Percentiles rank a stretch among this genome's conserved stretches.
phyloP scores from a whole-genome alignment of 1,140 invertebrate genomes.

The Platyscapa corneri region DNA sequence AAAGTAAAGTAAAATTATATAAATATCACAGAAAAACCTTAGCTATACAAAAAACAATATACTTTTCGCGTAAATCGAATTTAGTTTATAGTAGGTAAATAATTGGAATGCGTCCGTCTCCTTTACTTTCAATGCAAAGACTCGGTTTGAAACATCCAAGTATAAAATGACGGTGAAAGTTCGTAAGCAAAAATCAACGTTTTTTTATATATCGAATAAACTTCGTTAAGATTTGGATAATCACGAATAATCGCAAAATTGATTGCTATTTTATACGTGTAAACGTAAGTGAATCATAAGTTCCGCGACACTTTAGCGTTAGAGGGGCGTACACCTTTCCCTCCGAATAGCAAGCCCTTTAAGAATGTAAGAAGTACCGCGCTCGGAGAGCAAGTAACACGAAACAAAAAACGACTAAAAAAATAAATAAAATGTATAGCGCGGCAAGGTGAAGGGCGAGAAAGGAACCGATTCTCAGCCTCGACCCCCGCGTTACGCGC shows the following conservation, averaged over 20 bases:
- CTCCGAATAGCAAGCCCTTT: constrained; percentile 59
- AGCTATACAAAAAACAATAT: constrained; percentile 52
- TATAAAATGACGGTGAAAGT: no score
- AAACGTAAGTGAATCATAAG: no score
- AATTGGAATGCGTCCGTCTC: constrained; percentile 3
- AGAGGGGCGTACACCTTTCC: constrained; percentile 53
- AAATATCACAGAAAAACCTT: constrained; percentile 51
- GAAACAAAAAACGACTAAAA: constrained; percentile 44
- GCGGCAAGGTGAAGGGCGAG: constrained; percentile 1
- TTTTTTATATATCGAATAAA: no score
- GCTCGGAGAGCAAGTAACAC: constrained; percentile 23
- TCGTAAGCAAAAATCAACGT: no score
- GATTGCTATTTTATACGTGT: constrained; percentile 10
- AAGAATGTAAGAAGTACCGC: constrained; percentile 19
- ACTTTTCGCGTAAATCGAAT: constrained; percentile 50
- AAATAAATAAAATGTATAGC: constrained; percentile 16
- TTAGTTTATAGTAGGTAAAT: constrained; percentile 30
- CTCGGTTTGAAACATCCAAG: constrained; percentile 21
- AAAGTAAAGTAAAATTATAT: constrained; percentile 59
- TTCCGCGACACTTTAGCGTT: constrained; percentile 10
- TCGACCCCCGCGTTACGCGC: background rate
- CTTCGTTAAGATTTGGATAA: no score
- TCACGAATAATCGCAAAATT: background rate
- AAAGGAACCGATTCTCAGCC: background rate
- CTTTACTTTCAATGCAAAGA: constrained; percentile 5